A percentile compares a stretch with the other conserved stretches of the same genome.
These are phyloP conservation scores for Hyposoter dolosus DNA, from an alignment of 2,888 invertebrate species.

Conservation along the genomic window DNA sequence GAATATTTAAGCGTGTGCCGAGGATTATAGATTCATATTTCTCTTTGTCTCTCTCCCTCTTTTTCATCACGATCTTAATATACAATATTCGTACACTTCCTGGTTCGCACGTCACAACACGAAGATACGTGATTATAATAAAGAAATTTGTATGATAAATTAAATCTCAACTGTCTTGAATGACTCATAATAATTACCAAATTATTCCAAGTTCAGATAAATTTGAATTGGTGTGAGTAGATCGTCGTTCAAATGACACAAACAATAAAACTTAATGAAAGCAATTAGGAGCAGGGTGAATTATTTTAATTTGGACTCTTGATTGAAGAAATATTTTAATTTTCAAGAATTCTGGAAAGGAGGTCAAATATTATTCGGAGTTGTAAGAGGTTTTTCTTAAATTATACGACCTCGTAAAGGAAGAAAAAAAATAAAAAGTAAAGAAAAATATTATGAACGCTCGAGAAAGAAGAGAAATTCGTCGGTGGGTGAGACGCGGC, in stretches of 20 bases:
- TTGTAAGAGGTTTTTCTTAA: background rate
- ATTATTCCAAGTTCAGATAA: background rate
- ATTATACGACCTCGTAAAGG: background rate
- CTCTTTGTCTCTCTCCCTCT: background rate
- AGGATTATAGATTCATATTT: conserved; percentile 5
- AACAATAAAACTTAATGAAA: background rate
- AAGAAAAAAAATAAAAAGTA: conserved; percentile 7
- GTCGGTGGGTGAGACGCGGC: conserved; percentile 1
- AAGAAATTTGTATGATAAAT: background rate
- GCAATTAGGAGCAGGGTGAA: background rate
- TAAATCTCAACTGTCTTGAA: background rate
- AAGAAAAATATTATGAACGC: conserved; percentile 11
- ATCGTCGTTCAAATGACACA: background rate
- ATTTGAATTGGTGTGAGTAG: background rate
- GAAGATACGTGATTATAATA: background rate
- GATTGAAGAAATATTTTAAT: background rate
- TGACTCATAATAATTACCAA: background rate
- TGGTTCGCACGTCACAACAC: background rate
- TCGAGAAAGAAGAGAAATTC: conserved; percentile 1
- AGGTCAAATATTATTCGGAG: background rate
- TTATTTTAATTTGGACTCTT: background rate
- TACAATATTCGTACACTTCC: conserved; percentile 1
- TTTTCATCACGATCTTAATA: background rate
- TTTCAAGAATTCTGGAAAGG: background rate
- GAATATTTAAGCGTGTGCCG: background rate